Evolutionary conservation across 2,888 invertebrate genomes (phyloP), one percentile per base, ranked within the genome.

Genomic region (Sepiola atlantica): DNA sequence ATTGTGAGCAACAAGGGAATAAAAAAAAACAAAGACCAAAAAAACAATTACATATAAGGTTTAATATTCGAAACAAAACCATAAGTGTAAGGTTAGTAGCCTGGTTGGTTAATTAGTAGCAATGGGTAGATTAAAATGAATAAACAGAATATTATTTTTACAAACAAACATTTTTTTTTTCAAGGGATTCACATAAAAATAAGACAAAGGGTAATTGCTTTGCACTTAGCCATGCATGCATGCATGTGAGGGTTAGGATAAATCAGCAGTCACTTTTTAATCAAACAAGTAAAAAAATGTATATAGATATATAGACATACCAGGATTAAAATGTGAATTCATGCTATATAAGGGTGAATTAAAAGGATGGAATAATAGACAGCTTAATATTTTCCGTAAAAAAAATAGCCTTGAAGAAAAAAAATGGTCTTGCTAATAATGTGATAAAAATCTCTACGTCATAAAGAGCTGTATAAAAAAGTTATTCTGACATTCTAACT

Each of bases 1-100:
- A 20, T 92, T 92, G 55, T 92, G 92, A 55, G 92, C 92, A 45
- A 92, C 92, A 92, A 92, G n/a, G n/a, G 32, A 54, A 54, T 14
- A 32, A 24, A 24, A 28, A n/a, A 61, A 77, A 77, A n/a, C 32
- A 77, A 77, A n/a, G 77, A 77, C 77, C 45, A 45, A 45, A 77
- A n/a, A 77, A n/a, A 77, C 77, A 77, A 18, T 45, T 77, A 32
- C 77, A 77, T 77, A 32, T 3, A 77, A 32, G 32, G 32, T 45
- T 45, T 77, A 77, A 77, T 77, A 32, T 77, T 12, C 14, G 18
- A 45, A 77, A 32, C 77, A 77, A 77, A 77, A 18, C 32, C n/a
- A 77, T 4, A 45, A 77, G 77, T 77, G 77, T n/a, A 77, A 77
- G 77, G 77, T 77, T n/a, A 32, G n/a, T 77, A n/a, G 77, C n/a